Evolutionary conservation across 2,113 vertebrate genomes (phyloP), one percentile per base, ranked within the genome.

Genomic region (Corapipo altera): DNA sequence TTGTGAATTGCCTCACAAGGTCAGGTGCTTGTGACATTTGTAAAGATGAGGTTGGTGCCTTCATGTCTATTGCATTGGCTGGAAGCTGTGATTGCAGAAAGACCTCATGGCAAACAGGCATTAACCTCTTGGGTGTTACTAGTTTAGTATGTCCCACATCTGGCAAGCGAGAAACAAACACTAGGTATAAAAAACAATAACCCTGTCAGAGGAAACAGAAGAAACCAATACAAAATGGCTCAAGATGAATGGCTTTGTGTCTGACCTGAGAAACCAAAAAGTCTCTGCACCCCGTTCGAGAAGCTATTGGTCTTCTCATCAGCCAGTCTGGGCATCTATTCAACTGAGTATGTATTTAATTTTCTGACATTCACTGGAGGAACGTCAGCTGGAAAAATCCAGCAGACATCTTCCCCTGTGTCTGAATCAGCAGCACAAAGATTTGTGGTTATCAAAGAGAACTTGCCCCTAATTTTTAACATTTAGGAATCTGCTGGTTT

Each of bases 1-100:
- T 94, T 95, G 82, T 52, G 49, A 49, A 73, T 94, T 95, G 82
- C 89, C 59, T 95, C 91, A 94, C 75, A 46, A 54, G 57, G 62
- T 79, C 74, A 64, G 88, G 81, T 85, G 54, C 61, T 87, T 0
- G 0, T 84, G 93, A 49, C 89, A 72, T 81, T 71, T 61, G 66
- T 54, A 27, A 72, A 83, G 78, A 43, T 51, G 91, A 59, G 48
- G 52, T 78, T 2, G 62, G 33, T 73, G 72, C 81, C 66, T 88
- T 80, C 41, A 14, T 0, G 0, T 59, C 52, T 91, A 11, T 85
- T 66, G 66, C 81, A 66, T 70, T 84, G 48, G 48, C 70, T 92
- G 72, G 70, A 87, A 64, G 9, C 52, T 43, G 23, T 55, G 89
- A 88, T 85, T 94, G 88, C 94, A 89, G 41, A 82, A 87, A 73